These are phyloP conservation scores for Epinotia bilunana DNA, from an alignment of 2,888 invertebrate species.

Conservation along the genomic window DNA sequence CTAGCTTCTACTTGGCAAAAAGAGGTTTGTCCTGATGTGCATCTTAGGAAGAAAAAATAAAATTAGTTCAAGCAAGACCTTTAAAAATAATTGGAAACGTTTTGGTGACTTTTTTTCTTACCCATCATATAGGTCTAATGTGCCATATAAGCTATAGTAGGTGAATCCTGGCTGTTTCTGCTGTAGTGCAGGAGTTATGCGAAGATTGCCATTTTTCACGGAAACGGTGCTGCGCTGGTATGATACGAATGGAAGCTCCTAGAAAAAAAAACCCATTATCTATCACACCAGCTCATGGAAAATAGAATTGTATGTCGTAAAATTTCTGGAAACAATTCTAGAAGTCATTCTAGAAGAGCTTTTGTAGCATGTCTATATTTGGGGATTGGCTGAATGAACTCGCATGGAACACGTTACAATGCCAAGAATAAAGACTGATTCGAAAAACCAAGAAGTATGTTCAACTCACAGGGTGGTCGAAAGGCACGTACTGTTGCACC, in stretches of 20 bases:
- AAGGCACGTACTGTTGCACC: conserved; percentile 83
- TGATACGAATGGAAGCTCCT: conserved; percentile 54
- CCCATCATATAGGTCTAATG: conserved; percentile 49
- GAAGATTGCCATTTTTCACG: conserved; percentile 47
- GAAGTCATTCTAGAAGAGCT: neutral
- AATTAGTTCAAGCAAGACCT: neutral
- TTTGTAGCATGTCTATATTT: neutral
- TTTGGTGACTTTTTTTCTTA: conserved; percentile 27
- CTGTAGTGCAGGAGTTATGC: conserved; percentile 51
- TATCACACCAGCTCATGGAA: neutral
- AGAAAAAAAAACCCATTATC: conserved; percentile 25
- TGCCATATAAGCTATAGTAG: conserved; percentile 48
- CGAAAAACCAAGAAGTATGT: neutral
- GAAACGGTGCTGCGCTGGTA: conserved; percentile 48
- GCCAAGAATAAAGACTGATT: too few relatives aligned
- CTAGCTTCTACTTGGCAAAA: conserved; percentile 65
- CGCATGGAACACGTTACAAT: too few relatives aligned
- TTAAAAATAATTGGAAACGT: too few relatives aligned
- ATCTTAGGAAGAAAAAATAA: conserved; percentile 52
- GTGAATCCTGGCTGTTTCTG: conserved; percentile 47
- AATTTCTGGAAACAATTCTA: neutral
- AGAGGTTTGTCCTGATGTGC: conserved; percentile 58
- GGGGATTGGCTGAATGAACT: too few relatives aligned
- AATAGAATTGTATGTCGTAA: neutral
- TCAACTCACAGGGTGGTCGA: conserved; percentile 68